Evolutionary conservation across 2,113 vertebrate genomes (phyloP), one percentile per base, ranked within the genome.

Genomic region (Neomonachus schauinslandi): DNA sequence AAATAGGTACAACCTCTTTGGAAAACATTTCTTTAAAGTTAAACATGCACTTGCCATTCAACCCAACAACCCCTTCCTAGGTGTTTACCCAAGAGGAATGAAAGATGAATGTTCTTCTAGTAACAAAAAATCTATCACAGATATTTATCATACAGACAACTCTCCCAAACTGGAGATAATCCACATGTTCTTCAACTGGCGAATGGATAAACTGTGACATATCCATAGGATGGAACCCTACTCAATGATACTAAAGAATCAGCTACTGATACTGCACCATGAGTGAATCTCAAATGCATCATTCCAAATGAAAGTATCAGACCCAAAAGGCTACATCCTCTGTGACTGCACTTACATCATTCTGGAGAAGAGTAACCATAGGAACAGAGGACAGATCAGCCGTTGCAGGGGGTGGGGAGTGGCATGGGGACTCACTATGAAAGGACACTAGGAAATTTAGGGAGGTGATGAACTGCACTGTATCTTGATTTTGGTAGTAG

Each of bases 251-350:
- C 14, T 67, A 13, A 67, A 77, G 67, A 4, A 49, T 5, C 49
- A 24, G 63, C 16, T 4, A 7, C 19, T 2, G 31, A 26, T 0
- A 26, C 10, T 0, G 49, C 49, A 33, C 39, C 33, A 0, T 0
- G 5, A 8, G 39, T 39, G 19, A 16, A 2, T 14, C 84, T 76
- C 77, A 10, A 33, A 26, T 0, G 13, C 67, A 4, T 51, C 4
- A 12, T 4, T 57, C 74, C 4, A 46, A 36, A 22, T 26, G 46
- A 53, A 65, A 65, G 65, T 13, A 46, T 55, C 26, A 53, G 39
- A 53, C n/a, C 22, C 53, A 28, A 46, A 42, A 57, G 46, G 18
- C 46, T 9, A 24, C 36, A 19, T 2, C 2, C 42, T 7, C 2
- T 3, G 2, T 1, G 36, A 22, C 15, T 26, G 31, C 84, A 24